Conservation (phyloP, 1,140 invertebrate genomes). For the Drosophila azteca region DNA sequence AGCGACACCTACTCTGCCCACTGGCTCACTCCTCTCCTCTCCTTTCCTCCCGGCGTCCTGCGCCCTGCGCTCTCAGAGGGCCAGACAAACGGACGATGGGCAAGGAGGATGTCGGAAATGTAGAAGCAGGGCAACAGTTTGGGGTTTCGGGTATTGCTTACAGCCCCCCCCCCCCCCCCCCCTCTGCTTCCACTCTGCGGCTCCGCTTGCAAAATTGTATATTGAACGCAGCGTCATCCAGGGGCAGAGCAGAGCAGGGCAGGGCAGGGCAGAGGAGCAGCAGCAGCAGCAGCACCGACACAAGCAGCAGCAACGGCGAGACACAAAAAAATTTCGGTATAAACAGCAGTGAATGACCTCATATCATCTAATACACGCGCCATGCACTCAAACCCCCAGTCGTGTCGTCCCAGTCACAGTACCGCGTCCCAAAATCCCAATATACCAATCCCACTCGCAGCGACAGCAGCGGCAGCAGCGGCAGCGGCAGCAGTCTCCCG, state of each 20-base stretch:
- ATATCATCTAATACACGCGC: conserved; percentile 83
- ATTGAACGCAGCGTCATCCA: conserved; percentile 61
- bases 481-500: neutral
- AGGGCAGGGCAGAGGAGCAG: conserved; percentile 17
- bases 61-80: neutral
- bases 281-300: conserved; percentile 14
- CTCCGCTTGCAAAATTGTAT: conserved; percentile 22
- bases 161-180: conserved; percentile 18
- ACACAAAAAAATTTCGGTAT: conserved; percentile 71
- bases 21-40: neutral
- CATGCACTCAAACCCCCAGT: conserved; percentile 64
- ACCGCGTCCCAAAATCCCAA: neutral
- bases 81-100: conserved; percentile 66
- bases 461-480: neutral
- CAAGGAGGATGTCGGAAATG: conserved; percentile 76
- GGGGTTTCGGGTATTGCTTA: conserved; percentile 57
- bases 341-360: conserved; percentile 83
- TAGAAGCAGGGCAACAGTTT: conserved; percentile 58
- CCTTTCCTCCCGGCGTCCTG: neutral
- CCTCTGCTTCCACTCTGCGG: too few species aligned
- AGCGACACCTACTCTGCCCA: conserved; percentile 23
- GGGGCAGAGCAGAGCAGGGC: conserved; percentile 24
- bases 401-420: neutral
- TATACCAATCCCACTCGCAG: neutral
- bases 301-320: conserved; percentile 52